Percentiles rank a stretch among this genome's conserved stretches.
These are phyloP conservation scores for Marcusenius ussheri DNA, from an alignment of 2,113 vertebrate genomes.

Conservation along the genomic window DNA sequence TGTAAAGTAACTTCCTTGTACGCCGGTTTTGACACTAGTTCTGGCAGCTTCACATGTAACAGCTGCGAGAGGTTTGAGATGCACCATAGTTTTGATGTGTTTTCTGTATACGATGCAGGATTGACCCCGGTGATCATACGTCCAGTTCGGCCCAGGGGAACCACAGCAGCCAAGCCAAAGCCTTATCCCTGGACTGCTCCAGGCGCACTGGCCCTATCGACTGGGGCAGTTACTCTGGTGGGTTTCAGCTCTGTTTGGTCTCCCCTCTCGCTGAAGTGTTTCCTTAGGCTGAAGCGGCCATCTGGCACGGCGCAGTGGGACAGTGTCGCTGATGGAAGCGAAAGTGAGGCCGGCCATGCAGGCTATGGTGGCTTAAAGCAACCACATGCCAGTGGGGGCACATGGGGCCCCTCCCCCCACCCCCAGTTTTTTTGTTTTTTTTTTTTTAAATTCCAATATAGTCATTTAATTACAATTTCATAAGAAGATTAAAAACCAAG, in stretches of 20 bases:
- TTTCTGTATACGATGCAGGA: slow-evolving; percentile 16
- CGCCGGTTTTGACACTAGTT: background rate
- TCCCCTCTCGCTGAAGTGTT: background rate
- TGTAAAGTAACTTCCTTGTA: background rate
- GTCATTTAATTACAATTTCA: background rate
- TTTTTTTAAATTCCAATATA: background rate
- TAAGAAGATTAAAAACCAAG: background rate
- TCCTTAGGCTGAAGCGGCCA: background rate
- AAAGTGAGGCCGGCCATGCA: background rate
- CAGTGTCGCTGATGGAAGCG: slow-evolving; percentile 60
- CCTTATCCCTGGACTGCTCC: slow-evolving; percentile 48
- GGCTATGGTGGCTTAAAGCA: background rate
- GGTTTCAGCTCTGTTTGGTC: background rate
- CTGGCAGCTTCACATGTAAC: background rate
- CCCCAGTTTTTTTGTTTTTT: background rate
- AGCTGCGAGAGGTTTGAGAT: background rate
- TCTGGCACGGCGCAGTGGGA: slow-evolving; percentile 72
- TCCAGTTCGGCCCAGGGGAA: background rate
- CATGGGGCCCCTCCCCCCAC: background rate
- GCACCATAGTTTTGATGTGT: background rate
- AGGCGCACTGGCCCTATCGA: slow-evolving; percentile 53
- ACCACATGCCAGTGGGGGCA: background rate
- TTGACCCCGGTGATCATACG: slow-evolving; percentile 16
- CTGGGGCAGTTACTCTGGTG: slow-evolving; percentile 61
- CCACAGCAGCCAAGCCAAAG: slow-evolving; percentile 19